Evolutionary conservation across 2,888 invertebrate species (phyloP).

Genomic region (Fabriciana adippe): DNA sequence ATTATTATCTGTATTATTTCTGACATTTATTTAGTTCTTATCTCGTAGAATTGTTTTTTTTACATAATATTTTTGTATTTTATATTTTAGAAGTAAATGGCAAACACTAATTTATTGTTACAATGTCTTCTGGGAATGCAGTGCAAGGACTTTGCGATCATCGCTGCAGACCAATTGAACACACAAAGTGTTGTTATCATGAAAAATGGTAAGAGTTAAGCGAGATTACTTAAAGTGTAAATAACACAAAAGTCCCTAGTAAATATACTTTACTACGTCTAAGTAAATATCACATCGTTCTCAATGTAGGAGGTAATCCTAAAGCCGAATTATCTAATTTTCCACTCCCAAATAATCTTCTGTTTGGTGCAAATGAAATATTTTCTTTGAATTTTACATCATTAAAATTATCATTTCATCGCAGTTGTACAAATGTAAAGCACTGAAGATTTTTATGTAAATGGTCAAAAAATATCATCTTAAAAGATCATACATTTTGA

Average conservation of each 20-base stretch:
- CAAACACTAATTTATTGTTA: conserved; percentile 69
- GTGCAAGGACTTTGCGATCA: conserved; percentile 92
- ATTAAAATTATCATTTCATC: no score
- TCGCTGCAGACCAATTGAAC: conserved; percentile 94
- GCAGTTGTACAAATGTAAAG: no score
- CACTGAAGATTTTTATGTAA: background rate
- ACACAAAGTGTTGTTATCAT: conserved; percentile 92
- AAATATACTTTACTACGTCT: background rate
- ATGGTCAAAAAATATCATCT: no score
- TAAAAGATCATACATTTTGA: no score
- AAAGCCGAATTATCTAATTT: no score
- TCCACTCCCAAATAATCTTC: no score
- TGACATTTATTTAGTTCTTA: background rate
- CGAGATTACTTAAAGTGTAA: background rate
- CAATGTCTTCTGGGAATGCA: conserved; percentile 95
- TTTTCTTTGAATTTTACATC: no score
- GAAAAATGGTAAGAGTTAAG: conserved; percentile 86
- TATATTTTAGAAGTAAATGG: conserved; percentile 15
- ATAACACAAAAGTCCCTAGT: background rate
- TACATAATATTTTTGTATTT: conserved; percentile 9
- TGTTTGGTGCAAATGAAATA: no score
- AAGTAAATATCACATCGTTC: no score
- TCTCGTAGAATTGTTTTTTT: background rate
- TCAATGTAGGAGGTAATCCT: no score
- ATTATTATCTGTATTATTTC: conserved; percentile 1